phyloP scores from a whole-genome alignment of 2,113 vertebrate genomes.

The Pristiophorus japonicus region DNA sequence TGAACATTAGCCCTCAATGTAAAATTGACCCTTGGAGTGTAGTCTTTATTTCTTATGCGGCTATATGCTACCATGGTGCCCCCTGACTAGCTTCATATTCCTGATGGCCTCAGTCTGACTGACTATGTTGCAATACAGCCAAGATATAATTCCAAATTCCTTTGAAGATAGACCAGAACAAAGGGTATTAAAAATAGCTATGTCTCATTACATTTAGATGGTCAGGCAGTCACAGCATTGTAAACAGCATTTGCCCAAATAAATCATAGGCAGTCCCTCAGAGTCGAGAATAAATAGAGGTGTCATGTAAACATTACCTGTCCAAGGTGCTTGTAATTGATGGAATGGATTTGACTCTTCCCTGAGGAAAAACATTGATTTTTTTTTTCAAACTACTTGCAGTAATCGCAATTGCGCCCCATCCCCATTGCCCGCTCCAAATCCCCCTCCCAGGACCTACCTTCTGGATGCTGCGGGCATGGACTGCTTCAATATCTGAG shows the following conservation, averaged over 20 bases:
- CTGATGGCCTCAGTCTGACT: background rate
- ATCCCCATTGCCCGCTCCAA: background rate
- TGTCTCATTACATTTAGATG: background rate
- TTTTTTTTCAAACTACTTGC: too few relatives aligned
- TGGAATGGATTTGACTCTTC: too few relatives aligned
- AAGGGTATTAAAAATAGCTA: background rate
- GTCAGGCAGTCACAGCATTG: background rate
- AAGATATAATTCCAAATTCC: background rate
- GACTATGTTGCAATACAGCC: too few relatives aligned
- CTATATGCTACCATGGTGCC: background rate
- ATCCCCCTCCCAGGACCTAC: background rate
- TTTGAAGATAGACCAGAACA: background rate
- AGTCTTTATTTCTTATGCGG: background rate
- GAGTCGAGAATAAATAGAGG: too few relatives aligned
- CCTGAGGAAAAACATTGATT: too few relatives aligned
- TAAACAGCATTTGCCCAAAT: background rate
- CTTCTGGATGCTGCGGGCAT: background rate
- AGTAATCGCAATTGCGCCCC: too few relatives aligned
- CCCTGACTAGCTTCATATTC: background rate
- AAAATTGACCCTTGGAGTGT: background rate
- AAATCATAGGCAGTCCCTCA: too few relatives aligned
- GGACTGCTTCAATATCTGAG: background rate
- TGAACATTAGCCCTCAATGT: background rate
- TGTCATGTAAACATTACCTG: background rate
- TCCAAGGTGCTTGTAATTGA: too few relatives aligned